Base-by-base conservation (phyloP, 2,888 invertebrate genomes). In the Clivina fossor region DNA sequence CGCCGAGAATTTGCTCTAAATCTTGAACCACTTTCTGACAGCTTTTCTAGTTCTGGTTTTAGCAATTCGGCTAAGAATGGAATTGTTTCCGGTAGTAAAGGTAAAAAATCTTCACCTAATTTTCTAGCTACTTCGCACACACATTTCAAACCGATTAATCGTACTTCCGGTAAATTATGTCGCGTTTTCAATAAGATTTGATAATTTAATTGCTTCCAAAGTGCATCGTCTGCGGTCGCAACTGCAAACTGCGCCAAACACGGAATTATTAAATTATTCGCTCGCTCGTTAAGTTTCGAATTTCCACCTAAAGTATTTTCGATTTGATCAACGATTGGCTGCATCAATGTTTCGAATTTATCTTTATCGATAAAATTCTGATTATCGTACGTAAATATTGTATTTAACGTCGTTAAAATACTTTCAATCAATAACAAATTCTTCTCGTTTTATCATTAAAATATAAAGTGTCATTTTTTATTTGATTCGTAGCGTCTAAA, bases 41-140 rank as follows among this genome's bases (percentile, higher is more conserved):
- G 35, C 82, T 81, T 33, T 82, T 79, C 69, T 94, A 94, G 24
- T 61, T 91, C 91, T 68, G 93, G 95, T 78, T 96, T 95, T 63
- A 96, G 78, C 11, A 97, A 77, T 70, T 97, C 96, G 0, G 94
- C 92, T 26, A 97, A 77, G 79, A 95, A 95, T 0, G 95, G 95
- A 58, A 96, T 88, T 3, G 93, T 93, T 70, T 97, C 96, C 0
- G 96, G 93, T 44, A 96, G 73, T 1, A 96, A 78, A 0, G 92
- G 85, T 64, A 93, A 79, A 75, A 93, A 96, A 68, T 91, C 91
- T 70, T 92, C 91, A 2, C 91, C 93, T 1, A 96, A 76, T 69
- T 89, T 91, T 41, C 83, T 81, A 2, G 90, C 92, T 66, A 93
- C 83, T 62, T 87, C 86, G 48, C 88, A 85, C 62, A 91, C 75